Percentiles rank a stretch among this genome's conserved stretches.
phyloP scores from a whole-genome alignment of 53 echinoderm and acorn worm species.

The Henricia sp. region DNA sequence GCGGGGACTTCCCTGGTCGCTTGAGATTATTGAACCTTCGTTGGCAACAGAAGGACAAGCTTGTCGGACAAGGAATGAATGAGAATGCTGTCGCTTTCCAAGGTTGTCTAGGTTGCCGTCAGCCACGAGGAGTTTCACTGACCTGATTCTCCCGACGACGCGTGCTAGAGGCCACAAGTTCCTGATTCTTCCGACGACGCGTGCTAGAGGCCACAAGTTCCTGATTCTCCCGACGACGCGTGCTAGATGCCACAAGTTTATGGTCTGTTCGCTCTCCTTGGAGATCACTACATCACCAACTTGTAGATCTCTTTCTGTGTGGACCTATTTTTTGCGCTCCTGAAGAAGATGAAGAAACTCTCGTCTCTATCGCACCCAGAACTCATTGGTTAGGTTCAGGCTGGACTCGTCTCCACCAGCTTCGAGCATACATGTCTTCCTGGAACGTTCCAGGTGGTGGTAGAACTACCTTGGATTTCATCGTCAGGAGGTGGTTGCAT shows the following conservation, averaged over 20 bases:
- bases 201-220: too few species aligned
- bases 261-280: slow-evolving; percentile 22
- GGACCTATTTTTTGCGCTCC: slow-evolving; percentile 27
- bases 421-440: slow-evolving; percentile 17
- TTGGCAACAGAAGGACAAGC: background rate
- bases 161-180: background rate
- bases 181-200: too few species aligned
- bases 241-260: slow-evolving; percentile 38
- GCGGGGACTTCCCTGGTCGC: slow-evolving; percentile 20
- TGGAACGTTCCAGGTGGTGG: slow-evolving; percentile 50
- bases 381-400: slow-evolving; percentile 29
- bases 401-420: slow-evolving; percentile 46
- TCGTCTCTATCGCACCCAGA: slow-evolving; percentile 38
- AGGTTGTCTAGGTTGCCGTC: slow-evolving; percentile 13
- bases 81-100: slow-evolving; percentile 20
- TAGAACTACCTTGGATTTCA: slow-evolving; percentile 45
- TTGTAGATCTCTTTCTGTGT: slow-evolving; percentile 5
- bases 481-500: slow-evolving; percentile 52
- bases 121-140: slow-evolving; percentile 33
- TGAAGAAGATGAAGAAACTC: slow-evolving; percentile 36
- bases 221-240: background rate
- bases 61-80: slow-evolving; percentile 22
- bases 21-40: background rate
- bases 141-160: slow-evolving; percentile 17
- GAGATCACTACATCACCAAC: slow-evolving; percentile 34